These are phyloP conservation scores for Andrena fulva DNA, from an alignment of 2,888 invertebrate species.

Conservation along the genomic window DNA sequence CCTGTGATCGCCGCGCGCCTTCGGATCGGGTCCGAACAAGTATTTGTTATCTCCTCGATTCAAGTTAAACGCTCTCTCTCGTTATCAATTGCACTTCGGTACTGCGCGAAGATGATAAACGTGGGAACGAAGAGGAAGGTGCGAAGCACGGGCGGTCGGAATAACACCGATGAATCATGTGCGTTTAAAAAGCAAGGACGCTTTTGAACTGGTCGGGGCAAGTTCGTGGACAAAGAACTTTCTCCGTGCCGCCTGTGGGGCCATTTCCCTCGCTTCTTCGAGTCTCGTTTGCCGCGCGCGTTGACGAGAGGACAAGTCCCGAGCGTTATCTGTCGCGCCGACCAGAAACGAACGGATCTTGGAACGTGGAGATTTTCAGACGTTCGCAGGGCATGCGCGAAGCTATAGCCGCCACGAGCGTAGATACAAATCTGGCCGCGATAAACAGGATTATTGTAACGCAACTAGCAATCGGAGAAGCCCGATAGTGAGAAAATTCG, in stretches of 20 bases:
- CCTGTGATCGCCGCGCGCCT: no score
- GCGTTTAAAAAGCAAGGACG: conserved; percentile 30
- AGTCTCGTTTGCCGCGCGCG: conserved; percentile 18
- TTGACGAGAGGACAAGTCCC: conserved; percentile 13
- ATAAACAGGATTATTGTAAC: conserved; percentile 11
- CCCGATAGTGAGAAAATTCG: background rate
- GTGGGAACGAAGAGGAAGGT: no score
- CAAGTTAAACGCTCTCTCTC: background rate
- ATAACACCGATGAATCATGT: conserved; percentile 39
- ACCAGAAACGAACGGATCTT: conserved; percentile 1
- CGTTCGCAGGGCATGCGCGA: background rate
- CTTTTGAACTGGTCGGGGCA: conserved; percentile 29
- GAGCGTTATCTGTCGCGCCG: background rate
- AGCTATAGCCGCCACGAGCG: background rate
- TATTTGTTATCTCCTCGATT: background rate
- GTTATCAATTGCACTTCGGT: background rate
- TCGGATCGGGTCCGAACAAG: background rate
- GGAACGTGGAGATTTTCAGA: background rate
- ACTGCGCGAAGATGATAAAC: background rate
- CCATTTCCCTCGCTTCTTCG: background rate
- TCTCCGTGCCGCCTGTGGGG: background rate
- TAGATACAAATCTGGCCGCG: background rate
- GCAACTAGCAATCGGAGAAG: background rate
- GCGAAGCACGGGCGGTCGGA: background rate
- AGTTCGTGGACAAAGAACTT: conserved; percentile 39